Evolutionary conservation across 2,888 invertebrate genomes (phyloP).

Genomic region (Meandrusa payeni): DNA sequence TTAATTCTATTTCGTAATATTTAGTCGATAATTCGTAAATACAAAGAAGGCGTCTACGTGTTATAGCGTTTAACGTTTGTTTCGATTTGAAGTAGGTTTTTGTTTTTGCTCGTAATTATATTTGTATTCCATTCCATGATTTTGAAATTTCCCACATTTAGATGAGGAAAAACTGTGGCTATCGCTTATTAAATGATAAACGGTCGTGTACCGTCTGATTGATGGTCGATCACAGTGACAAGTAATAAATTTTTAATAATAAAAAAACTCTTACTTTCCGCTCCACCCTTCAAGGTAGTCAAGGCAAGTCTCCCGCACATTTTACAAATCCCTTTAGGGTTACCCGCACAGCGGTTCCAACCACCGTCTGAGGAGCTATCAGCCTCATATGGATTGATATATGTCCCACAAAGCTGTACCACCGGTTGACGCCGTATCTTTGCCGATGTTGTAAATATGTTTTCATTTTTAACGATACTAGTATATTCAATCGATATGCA

Average conservation of each 20-base stretch:
- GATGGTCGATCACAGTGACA: neutral
- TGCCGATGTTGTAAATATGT: neutral
- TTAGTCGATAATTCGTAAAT: no score
- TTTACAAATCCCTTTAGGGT: constrained; percentile 9
- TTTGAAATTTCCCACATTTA: no score
- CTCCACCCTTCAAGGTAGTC: neutral
- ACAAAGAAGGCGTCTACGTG: no score
- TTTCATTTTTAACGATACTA: constrained; percentile 3
- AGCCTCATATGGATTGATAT: constrained; percentile 14
- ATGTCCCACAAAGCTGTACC: constrained; percentile 1
- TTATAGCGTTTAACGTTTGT: no score
- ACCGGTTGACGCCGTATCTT: neutral
- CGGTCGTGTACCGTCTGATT: neutral
- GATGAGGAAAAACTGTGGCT: no score
- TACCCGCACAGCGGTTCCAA: neutral
- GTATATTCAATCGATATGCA: constrained; percentile 8
- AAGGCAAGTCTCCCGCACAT: neutral
- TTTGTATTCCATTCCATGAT: no score
- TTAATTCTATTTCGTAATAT: no score
- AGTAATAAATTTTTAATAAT: constrained; percentile 4
- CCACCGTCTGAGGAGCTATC: constrained; percentile 1
- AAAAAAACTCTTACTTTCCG: constrained; percentile 1
- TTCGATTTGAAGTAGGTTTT: no score
- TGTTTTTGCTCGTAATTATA: no score
- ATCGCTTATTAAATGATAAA: neutral